Evolutionary conservation across 2,113 vertebrate genomes (phyloP).

Genomic region (Noturus placidus): DNA sequence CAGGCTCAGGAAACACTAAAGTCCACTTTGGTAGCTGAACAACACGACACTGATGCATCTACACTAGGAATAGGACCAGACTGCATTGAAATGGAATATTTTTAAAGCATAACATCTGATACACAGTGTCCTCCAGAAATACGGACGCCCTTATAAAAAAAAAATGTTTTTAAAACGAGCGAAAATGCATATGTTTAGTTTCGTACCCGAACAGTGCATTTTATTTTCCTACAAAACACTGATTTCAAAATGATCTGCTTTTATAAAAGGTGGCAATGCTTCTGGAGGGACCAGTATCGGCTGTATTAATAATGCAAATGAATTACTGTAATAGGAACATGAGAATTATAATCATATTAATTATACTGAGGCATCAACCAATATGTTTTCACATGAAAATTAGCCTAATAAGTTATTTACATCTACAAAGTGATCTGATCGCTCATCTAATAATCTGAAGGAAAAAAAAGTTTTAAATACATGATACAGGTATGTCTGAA

Average conservation of each 20-base stretch:
- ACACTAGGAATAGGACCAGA: not conserved
- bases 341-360: not conserved
- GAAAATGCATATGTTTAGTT: not conserved
- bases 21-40: not conserved
- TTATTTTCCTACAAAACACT: no score
- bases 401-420: no score
- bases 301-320: not conserved
- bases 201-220: no score
- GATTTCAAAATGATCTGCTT: not conserved
- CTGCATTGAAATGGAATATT: not conserved
- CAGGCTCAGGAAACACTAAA: not conserved
- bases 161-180: no score
- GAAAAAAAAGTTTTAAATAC: no score
- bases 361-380: not conserved
- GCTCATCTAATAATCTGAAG: no score
- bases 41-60: not conserved
- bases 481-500: no score
- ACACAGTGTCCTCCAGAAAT: not conserved
- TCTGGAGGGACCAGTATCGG: not conserved
- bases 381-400: not conserved
- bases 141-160: not conserved
- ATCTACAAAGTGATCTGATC: no score
- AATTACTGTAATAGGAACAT: not conserved
- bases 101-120: not conserved
- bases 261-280: not conserved